phyloP scores from a whole-genome alignment of 1,140 invertebrate genomes.

The Tigriopus japonicus region DNA sequence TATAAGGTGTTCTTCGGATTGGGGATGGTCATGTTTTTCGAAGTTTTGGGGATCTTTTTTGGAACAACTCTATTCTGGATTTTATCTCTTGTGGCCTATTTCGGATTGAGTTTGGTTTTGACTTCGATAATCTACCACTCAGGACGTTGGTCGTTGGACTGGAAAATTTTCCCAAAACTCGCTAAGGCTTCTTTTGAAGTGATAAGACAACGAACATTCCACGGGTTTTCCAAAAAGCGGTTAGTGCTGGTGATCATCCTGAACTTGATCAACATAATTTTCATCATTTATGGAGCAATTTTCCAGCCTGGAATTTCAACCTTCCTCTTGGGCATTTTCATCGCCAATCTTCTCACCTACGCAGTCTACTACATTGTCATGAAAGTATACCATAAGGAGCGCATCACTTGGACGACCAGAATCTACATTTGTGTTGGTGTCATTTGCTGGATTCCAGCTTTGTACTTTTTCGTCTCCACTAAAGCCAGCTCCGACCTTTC shows the following conservation, averaged over 20 bases:
- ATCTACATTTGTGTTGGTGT: neutral
- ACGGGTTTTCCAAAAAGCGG: neutral
- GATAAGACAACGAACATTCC: neutral
- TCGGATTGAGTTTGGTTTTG: conserved; percentile 44
- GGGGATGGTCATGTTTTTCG: conserved; percentile 56
- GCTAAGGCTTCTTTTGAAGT: neutral
- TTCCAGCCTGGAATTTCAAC: conserved; percentile 26
- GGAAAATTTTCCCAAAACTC: neutral
- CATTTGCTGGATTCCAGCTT: neutral
- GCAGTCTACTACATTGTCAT: conserved; percentile 62
- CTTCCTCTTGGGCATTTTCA: conserved; percentile 57
- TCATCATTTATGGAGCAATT: conserved; percentile 29
- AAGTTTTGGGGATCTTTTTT: conserved; percentile 41
- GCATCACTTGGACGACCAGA: neutral
- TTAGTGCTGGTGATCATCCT: conserved; percentile 36
- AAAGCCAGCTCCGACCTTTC: conserved; percentile 26
- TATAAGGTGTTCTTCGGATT: conserved; percentile 57
- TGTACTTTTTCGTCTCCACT: conserved; percentile 13
- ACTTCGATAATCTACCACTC: conserved; percentile 70
- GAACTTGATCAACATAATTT: conserved; percentile 49
- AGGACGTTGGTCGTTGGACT: conserved; percentile 27
- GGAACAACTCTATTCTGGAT: conserved; percentile 41
- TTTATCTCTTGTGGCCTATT: conserved; percentile 48
- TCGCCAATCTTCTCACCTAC: conserved; percentile 64
- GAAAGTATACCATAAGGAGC: conserved; percentile 42